Evolutionary conservation across 2,113 vertebrate species (phyloP).

Genomic region (Stigmatopora nigra): DNA sequence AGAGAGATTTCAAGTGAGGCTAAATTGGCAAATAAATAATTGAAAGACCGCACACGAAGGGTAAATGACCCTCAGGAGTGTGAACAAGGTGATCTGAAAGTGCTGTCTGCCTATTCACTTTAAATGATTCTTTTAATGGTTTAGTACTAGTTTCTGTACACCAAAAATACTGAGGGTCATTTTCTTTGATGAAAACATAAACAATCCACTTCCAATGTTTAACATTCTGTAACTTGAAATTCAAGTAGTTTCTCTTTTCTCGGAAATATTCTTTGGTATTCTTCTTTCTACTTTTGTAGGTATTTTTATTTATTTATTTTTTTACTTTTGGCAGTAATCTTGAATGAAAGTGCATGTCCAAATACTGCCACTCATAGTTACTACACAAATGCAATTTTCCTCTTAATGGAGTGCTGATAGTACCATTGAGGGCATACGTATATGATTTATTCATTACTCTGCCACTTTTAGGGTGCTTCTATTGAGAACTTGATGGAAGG

Average conservation of each 20-base stretch:
- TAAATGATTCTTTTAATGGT: conserved; percentile 28
- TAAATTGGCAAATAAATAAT: conserved; percentile 67
- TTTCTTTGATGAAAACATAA: conserved; percentile 17
- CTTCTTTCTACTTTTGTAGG: neutral
- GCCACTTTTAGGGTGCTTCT: conserved; percentile 55
- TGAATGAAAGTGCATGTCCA: conserved; percentile 33
- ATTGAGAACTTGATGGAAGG: conserved; percentile 56
- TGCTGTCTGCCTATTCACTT: conserved; percentile 15
- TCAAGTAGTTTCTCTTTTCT: conserved; percentile 14
- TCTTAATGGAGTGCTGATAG: conserved; percentile 39
- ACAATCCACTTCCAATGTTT: conserved; percentile 16
- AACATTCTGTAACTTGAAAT: conserved; percentile 5
- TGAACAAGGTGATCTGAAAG: conserved; percentile 23
- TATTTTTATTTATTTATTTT: conserved; percentile 5
- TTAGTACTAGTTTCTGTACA: conserved; percentile 26
- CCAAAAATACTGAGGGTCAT: conserved; percentile 10
- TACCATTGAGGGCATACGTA: conserved; percentile 27
- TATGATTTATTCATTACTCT: conserved; percentile 61
- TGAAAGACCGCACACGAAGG: conserved; percentile 45
- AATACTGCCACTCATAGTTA: conserved; percentile 34
- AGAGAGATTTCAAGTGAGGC: conserved; percentile 45
- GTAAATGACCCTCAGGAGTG: conserved; percentile 50
- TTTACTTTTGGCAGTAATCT: conserved; percentile 10
- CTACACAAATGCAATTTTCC: conserved; percentile 43
- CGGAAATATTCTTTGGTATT: conserved; percentile 8